Evolutionary conservation across 2,888 invertebrate species (phyloP).

Genomic region (Eupithecia subfuscata): DNA sequence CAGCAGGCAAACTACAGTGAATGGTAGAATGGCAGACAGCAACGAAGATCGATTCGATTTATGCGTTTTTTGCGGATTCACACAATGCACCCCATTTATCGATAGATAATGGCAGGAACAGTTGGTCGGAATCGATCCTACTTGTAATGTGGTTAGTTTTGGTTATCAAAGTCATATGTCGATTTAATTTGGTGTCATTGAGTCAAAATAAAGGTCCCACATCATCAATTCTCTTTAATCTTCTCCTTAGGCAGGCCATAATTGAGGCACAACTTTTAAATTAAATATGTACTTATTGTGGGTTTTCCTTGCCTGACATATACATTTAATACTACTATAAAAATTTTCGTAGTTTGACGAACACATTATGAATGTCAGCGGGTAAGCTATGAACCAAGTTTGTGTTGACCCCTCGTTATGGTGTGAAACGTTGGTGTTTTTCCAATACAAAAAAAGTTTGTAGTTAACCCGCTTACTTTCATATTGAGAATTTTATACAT

Average conservation of each 20-base stretch:
- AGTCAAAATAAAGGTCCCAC: slow-evolving; percentile 47
- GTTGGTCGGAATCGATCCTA: slow-evolving; percentile 73
- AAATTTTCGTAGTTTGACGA: background rate
- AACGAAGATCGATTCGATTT: slow-evolving; percentile 82
- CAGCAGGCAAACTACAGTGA: slow-evolving; percentile 64
- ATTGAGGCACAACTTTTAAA: background rate
- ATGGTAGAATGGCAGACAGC: slow-evolving; percentile 63
- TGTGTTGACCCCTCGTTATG: no score
- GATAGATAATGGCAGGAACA: slow-evolving; percentile 80
- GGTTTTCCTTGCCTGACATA: background rate
- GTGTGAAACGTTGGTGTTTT: no score
- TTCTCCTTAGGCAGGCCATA: slow-evolving; percentile 6
- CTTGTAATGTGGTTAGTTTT: slow-evolving; percentile 80
- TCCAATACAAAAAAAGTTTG: background rate
- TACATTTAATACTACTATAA: background rate
- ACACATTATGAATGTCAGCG: background rate
- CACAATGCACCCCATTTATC: slow-evolving; percentile 78
- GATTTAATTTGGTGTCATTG: slow-evolving; percentile 61
- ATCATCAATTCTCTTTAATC: slow-evolving; percentile 22
- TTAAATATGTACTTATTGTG: background rate
- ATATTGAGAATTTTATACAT: background rate
- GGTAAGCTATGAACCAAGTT: no score
- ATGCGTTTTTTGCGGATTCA: slow-evolving; percentile 76
- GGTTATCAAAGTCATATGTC: slow-evolving; percentile 82
- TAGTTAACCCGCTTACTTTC: background rate